phyloP scores from a whole-genome alignment of 2,797 vertebrate genomes.

The Gymnodraco acuticeps region DNA sequence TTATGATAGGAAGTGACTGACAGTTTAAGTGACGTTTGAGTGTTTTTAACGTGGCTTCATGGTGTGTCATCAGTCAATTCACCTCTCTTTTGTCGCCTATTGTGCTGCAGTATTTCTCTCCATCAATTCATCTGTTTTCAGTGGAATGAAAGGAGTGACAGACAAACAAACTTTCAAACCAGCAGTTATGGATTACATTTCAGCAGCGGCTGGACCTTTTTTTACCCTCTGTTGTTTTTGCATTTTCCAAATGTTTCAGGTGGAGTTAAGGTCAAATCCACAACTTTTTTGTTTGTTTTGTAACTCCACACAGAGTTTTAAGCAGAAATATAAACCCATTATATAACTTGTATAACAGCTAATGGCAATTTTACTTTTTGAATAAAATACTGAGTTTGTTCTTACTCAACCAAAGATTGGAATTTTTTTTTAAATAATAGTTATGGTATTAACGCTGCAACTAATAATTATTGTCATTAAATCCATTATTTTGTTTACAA shows the following conservation, averaged over 20 bases:
- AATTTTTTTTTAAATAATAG: background rate
- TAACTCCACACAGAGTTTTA: background rate
- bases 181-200: conserved; percentile 12
- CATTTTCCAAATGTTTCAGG: conserved; percentile 10
- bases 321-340: background rate
- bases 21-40: conserved; percentile 38
- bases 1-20: conserved; percentile 39
- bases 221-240: conserved; percentile 11
- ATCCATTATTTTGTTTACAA: background rate
- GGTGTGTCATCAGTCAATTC: conserved; percentile 41
- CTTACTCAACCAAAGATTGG: too few relatives aligned
- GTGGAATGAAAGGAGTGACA: background rate
- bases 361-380: background rate
- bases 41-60: conserved; percentile 31
- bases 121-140: conserved; percentile 24
- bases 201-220: conserved; percentile 29
- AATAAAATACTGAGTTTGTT: too few relatives aligned
- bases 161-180: conserved; percentile 34
- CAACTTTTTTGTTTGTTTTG: background rate
- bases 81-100: conserved; percentile 24
- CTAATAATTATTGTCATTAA: background rate
- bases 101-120: conserved; percentile 12
- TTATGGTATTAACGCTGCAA: background rate
- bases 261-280: conserved; percentile 13
- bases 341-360: too few relatives aligned